A percentile compares a stretch with the other conserved stretches of the same genome.
Conservation (phyloP, 2,888 invertebrate genomes). For the Drosophila mimetica region DNA sequence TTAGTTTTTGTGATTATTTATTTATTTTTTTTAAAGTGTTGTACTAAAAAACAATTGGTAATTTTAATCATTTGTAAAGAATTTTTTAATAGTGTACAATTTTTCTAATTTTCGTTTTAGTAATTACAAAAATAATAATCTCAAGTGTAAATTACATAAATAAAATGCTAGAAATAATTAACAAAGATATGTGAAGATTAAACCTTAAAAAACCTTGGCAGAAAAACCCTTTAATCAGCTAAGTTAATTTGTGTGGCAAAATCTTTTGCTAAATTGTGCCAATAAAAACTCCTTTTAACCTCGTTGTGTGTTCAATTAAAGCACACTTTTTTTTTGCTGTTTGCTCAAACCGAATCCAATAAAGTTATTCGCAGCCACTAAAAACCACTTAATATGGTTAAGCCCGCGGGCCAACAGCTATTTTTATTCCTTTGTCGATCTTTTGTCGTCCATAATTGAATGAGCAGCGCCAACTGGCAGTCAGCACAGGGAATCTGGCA, state of each 20-base stretch:
- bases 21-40: too few relatives aligned
- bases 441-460: conserved; percentile 32
- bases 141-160: too few relatives aligned
- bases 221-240: neutral
- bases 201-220: neutral
- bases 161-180: neutral
- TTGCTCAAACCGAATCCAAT: conserved; percentile 2
- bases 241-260: neutral
- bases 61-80: too few relatives aligned
- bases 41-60: too few relatives aligned
- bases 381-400: conserved; percentile 19
- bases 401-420: neutral
- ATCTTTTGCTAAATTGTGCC: neutral
- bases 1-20: too few relatives aligned
- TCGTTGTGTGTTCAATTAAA: neutral
- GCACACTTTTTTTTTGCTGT: neutral
- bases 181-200: neutral
- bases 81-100: too few relatives aligned
- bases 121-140: too few relatives aligned
- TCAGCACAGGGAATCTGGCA: conserved; percentile 14
- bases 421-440: conserved; percentile 15
- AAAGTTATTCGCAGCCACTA: conserved; percentile 4
- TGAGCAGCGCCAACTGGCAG: conserved; percentile 2
- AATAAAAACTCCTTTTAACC: neutral
- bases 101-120: too few relatives aligned